Conservation (phyloP, 2,888 invertebrate species). For the Crioceris asparagi region DNA sequence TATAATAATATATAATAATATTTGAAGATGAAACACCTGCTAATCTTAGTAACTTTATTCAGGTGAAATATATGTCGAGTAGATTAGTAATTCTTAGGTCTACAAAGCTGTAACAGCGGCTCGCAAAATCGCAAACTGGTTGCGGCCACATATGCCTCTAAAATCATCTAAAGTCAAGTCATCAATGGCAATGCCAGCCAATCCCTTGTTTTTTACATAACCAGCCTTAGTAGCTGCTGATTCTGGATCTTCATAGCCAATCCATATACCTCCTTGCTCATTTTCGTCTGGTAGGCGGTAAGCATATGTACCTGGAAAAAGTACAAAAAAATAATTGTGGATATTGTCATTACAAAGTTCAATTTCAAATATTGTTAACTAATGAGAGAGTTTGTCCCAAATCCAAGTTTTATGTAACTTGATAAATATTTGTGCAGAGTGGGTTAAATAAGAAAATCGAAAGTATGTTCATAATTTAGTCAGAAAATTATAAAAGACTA, state of each 20-base stretch:
- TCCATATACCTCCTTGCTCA: slow-evolving; percentile 62
- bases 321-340: slow-evolving; percentile 4
- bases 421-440: too few relatives aligned
- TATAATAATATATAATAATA: too few relatives aligned
- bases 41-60: too few relatives aligned
- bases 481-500: too few relatives aligned
- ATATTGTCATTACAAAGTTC: neutral
- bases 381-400: too few relatives aligned
- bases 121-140: slow-evolving; percentile 64
- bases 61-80: too few relatives aligned
- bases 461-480: too few relatives aligned
- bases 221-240: slow-evolving; percentile 64
- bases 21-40: too few relatives aligned
- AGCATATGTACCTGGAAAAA: slow-evolving; percentile 55
- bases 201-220: slow-evolving; percentile 57
- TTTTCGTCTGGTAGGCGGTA: slow-evolving; percentile 52
- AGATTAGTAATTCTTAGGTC: too few relatives aligned
- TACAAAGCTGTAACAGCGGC: slow-evolving; percentile 40
- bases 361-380: neutral
- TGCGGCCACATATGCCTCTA: slow-evolving; percentile 63
- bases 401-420: too few relatives aligned
- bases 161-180: slow-evolving; percentile 71
- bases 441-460: too few relatives aligned
- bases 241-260: slow-evolving; percentile 70
- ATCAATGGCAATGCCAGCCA: slow-evolving; percentile 65